These are phyloP conservation scores for Nomada ruficornis DNA, from an alignment of 2,888 invertebrate genomes.

Conservation along the genomic window DNA sequence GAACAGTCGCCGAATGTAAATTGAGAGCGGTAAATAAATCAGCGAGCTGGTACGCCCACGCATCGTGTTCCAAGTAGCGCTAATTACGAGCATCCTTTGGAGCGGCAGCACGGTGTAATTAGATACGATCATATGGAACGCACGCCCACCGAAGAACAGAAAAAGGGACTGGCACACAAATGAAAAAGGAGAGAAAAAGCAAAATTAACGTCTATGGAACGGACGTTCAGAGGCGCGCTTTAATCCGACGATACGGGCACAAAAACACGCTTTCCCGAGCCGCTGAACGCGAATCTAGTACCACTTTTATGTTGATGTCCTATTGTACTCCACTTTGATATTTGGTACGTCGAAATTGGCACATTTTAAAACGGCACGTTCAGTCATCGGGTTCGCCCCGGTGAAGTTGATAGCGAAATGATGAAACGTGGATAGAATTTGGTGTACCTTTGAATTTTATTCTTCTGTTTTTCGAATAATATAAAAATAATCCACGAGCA, in stretches of 20 bases:
- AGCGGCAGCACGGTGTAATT: slow-evolving; percentile 35
- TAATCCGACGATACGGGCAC: slow-evolving; percentile 4
- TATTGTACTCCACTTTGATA: neutral
- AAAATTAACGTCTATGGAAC: slow-evolving; percentile 8
- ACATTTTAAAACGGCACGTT: neutral
- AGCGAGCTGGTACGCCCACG: neutral
- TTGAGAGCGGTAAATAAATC: slow-evolving; percentile 48
- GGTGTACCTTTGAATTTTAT: too few relatives aligned
- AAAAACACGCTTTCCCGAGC: neutral
- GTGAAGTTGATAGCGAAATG: too few relatives aligned
- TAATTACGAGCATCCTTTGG: slow-evolving; percentile 50
- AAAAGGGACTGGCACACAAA: neutral
- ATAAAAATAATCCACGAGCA: too few relatives aligned
- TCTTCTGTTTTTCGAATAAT: too few relatives aligned
- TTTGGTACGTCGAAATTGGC: neutral
- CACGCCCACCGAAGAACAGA: neutral
- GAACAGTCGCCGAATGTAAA: slow-evolving; percentile 35
- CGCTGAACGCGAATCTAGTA: slow-evolving; percentile 11
- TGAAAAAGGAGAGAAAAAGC: neutral
- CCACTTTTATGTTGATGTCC: slow-evolving; percentile 4
- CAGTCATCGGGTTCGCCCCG: too few relatives aligned
- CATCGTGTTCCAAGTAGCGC: slow-evolving; percentile 38
- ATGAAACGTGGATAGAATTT: too few relatives aligned
- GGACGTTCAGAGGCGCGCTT: slow-evolving; percentile 4
- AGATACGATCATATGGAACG: slow-evolving; percentile 39